Conservation (phyloP, 2,113 vertebrate genomes). For the Laterallus jamaicensis region DNA sequence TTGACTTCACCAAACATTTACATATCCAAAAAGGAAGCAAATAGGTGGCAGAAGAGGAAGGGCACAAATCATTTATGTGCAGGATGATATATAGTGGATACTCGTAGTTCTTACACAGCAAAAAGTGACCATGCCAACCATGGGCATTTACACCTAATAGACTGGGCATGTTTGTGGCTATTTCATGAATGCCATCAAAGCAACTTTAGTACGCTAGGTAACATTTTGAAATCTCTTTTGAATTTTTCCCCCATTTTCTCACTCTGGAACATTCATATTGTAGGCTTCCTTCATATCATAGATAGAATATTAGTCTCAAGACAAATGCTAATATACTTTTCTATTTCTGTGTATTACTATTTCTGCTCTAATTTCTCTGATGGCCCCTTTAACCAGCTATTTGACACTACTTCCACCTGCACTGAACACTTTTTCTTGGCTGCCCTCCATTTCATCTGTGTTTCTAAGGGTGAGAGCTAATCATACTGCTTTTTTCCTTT, state of each 20-base stretch:
- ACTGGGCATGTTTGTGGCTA: not conserved
- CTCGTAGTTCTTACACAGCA: not conserved
- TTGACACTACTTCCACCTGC: not conserved
- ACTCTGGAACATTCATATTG: not conserved
- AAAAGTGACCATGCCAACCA: not conserved
- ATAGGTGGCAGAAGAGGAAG: not conserved
- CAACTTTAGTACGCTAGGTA: not conserved
- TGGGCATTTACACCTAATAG: not conserved
- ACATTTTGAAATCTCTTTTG: not conserved
- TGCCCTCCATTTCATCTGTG: not conserved
- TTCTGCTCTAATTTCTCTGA: slow-evolving; percentile 1
- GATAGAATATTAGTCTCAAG: not conserved
- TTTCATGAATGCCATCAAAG: not conserved
- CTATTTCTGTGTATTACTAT: slow-evolving; percentile 18
- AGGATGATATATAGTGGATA: not conserved
- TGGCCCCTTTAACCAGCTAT: not conserved
- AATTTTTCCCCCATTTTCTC: not conserved
- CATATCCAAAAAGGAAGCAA: not conserved
- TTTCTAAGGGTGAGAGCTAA: slow-evolving; percentile 1
- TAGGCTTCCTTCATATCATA: not conserved
- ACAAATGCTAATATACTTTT: not conserved
- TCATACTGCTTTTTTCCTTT: not conserved
- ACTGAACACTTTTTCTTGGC: not conserved
- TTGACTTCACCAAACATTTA: not conserved
- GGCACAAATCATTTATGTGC: not conserved